Evolutionary conservation across 2,113 vertebrate genomes (phyloP), one percentile per base, ranked within the genome.

Genomic region (Calidris pugnax): DNA sequence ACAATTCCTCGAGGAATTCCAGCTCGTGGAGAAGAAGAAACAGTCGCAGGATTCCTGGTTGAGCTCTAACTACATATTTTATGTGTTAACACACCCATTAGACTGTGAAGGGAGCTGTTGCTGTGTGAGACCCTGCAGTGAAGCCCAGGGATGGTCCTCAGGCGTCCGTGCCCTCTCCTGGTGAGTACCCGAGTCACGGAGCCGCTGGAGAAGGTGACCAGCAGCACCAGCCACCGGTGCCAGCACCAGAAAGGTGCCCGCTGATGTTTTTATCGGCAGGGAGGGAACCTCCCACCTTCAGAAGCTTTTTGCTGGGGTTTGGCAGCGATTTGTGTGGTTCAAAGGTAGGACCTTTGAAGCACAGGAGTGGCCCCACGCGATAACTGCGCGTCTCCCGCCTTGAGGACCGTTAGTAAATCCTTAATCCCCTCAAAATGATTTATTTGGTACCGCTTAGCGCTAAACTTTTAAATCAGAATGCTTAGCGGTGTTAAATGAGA

Each of bases 181-280:
- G 82, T 2, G 32, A 1, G 19, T 2, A 6, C 4, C 64, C 3
- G 50, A 10, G 27, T 13, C 48, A 0, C 1, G 0, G 2, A 2
- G 87, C 89, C 43, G 74, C 91, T 22, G 74, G 27, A 84, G 76
- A 4, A 33, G 59, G 66, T 5, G 77, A 28, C 45, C 14, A 0
- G 62, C n/a, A 5, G 62, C 10, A 5, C 1, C 1, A 50, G 33
- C 17, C 50, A 24, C 14, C 10, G 47, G 39, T 7, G 4, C 4
- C 14, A 5, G 43, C 2, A 60, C 9, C 2, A 2, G 47, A 15
- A n/a, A 27, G 55, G 68, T 30, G 75, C 11, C n/a, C n/a, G n/a
- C n/a, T n/a, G 55, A 1, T 0, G 67, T 13, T 75, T 6, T 7
- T 23, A 7, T 27, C 0, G 4, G 26, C 39, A 39, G 37, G 37